A percentile compares a stretch with the other conserved stretches of the same genome.
Evolutionary conservation across 2,113 vertebrate species (phyloP).

Genomic region (Apteryx owenii): DNA sequence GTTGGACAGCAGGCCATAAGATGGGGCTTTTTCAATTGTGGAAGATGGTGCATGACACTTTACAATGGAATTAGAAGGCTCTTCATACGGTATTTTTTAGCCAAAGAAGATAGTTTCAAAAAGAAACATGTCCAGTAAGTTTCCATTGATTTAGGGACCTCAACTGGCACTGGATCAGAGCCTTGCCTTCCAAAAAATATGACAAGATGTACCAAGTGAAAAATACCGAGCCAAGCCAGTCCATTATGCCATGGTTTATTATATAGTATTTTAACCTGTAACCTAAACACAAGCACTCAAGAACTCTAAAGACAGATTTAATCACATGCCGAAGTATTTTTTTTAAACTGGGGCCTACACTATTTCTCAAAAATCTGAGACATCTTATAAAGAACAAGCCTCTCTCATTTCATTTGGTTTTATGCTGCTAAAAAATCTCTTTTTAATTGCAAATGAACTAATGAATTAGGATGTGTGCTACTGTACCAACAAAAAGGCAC

Average conservation of each 20-base stretch:
- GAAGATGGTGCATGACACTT: not conserved
- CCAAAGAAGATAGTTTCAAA: not conserved
- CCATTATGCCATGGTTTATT: not conserved
- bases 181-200: not conserved
- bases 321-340: not conserved
- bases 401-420: not conserved
- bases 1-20: not conserved
- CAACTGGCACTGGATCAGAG: not conserved
- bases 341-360: not conserved
- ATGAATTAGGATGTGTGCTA: constrained; percentile 28
- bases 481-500: not conserved
- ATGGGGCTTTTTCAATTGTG: not conserved
- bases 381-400: not conserved
- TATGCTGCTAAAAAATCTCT: not conserved
- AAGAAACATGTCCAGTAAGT: not conserved
- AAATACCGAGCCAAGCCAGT: not conserved
- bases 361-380: not conserved
- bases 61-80: not conserved
- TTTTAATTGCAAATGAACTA: constrained; percentile 12
- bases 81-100: not conserved
- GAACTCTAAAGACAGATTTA: not conserved
- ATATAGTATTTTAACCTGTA: not conserved
- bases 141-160: not conserved
- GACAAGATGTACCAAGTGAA: not conserved
- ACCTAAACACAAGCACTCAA: not conserved